A percentile compares a stretch with the other conserved stretches of the same genome.
Evolutionary conservation across 2,888 invertebrate species (phyloP).

Genomic region (Drosophila lutescens): DNA sequence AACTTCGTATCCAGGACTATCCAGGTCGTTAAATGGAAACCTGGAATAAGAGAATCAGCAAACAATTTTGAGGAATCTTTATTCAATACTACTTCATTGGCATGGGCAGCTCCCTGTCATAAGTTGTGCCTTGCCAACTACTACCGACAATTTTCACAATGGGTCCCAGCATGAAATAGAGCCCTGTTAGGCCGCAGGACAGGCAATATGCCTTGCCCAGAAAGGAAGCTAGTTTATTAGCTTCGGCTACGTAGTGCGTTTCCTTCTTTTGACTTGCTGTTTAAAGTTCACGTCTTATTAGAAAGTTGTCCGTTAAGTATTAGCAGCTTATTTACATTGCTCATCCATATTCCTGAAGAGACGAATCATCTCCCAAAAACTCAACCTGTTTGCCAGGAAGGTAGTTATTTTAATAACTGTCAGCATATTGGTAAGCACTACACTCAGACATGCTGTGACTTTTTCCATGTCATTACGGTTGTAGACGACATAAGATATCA

Average conservation of each 20-base stretch:
- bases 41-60: constrained; percentile 42
- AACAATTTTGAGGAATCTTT: too few relatives aligned
- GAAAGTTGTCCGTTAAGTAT: constrained; percentile 6
- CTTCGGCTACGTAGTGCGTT: constrained; percentile 48
- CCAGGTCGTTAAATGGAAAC: constrained; percentile 75
- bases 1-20: constrained; percentile 75
- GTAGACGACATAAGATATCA: constrained; percentile 72
- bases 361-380: constrained; percentile 72
- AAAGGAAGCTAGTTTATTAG: constrained; percentile 64
- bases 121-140: constrained; percentile 37
- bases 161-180: constrained; percentile 80
- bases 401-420: constrained; percentile 80
- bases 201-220: constrained; percentile 71
- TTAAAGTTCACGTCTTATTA: not conserved
- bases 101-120: constrained; percentile 76
- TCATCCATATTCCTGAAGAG: constrained; percentile 73
- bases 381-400: constrained; percentile 72
- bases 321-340: constrained; percentile 58
- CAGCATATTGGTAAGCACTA: constrained; percentile 78
- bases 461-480: constrained; percentile 76
- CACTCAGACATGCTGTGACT: constrained; percentile 79
- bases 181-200: constrained; percentile 73
- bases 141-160: constrained; percentile 68
- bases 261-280: constrained; percentile 44
- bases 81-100: constrained; percentile 75